Evolutionary conservation across 1,140 invertebrate genomes (phyloP).

Genomic region (Pachyrhynchus sulphureomaculatus): DNA sequence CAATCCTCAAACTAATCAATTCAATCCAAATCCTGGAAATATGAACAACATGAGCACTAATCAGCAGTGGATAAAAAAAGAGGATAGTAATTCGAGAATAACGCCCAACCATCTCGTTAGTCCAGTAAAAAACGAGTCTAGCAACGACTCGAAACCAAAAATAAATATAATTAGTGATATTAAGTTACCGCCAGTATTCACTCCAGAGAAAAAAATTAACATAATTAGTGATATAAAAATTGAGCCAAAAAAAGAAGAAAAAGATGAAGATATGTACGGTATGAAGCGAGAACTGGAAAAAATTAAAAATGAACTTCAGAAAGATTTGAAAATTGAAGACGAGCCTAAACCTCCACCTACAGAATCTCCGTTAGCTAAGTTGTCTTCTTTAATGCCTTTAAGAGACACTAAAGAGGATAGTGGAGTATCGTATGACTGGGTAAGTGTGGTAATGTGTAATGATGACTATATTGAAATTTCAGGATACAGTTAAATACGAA

Average conservation of each 20-base stretch:
- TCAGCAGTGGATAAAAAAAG: constrained; percentile 31
- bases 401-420: constrained; percentile 64
- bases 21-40: not conserved
- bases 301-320: constrained; percentile 27
- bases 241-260: constrained; percentile 46
- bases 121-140: constrained; percentile 39
- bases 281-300: constrained; percentile 32
- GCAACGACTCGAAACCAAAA: constrained; percentile 46
- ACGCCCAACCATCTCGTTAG: constrained; percentile 30
- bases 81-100: constrained; percentile 28
- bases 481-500: no score
- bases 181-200: constrained; percentile 43
- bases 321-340: constrained; percentile 49
- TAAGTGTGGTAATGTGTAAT: no score
- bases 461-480: no score
- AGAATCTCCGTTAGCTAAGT: constrained; percentile 54
- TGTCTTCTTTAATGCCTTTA: constrained; percentile 12
- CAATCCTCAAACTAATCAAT: no score
- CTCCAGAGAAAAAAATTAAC: constrained; percentile 47
- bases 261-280: constrained; percentile 33
- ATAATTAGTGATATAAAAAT: constrained; percentile 51
- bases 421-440: constrained; percentile 83
- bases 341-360: constrained; percentile 49
- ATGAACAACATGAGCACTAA: constrained; percentile 1
- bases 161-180: constrained; percentile 52